These are phyloP conservation scores for Athrips mouffetella DNA, from an alignment of 2,888 invertebrate species.

Conservation along the genomic window DNA sequence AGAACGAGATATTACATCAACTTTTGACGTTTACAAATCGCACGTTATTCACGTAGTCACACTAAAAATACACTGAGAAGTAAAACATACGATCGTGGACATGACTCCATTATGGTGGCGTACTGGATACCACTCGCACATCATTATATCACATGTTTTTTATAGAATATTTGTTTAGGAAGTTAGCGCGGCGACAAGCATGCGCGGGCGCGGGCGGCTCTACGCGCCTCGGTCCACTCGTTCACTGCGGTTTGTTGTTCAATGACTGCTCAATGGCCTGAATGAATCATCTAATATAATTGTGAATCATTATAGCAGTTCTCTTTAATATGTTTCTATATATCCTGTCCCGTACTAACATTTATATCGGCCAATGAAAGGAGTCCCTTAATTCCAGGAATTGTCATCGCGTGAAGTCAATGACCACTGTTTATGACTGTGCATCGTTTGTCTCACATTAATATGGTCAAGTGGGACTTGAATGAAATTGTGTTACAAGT, in stretches of 20 bases:
- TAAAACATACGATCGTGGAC: conserved; percentile 70
- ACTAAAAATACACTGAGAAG: conserved; percentile 70
- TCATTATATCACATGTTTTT: conserved; percentile 73
- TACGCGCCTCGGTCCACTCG: conserved; percentile 51
- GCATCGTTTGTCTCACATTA: conserved; percentile 39
- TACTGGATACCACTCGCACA: conserved; percentile 68
- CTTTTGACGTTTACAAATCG: conserved; percentile 72
- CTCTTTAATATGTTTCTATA: conserved; percentile 46
- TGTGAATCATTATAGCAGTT: conserved; percentile 55
- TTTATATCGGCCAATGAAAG: conserved; percentile 35
- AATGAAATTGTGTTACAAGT: conserved; percentile 19
- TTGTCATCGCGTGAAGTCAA: conserved; percentile 40
- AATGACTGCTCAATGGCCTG: conserved; percentile 61
- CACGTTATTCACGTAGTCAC: conserved; percentile 68
- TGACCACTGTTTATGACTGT: conserved; percentile 44
- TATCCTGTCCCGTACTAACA: conserved; percentile 21
- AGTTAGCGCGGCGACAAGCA: conserved; percentile 42
- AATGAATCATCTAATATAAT: conserved; percentile 68
- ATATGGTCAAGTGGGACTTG: conserved; percentile 21
- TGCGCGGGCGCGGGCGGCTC: conserved; percentile 39
- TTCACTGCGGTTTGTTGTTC: conserved; percentile 60
- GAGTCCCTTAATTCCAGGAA: conserved; percentile 53
- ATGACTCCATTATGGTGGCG: conserved; percentile 64
- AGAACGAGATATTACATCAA: conserved; percentile 46
- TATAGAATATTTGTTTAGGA: conserved; percentile 69